Evolutionary conservation across 2,888 invertebrate genomes (phyloP).

Genomic region (Melinaea menophilus): DNA sequence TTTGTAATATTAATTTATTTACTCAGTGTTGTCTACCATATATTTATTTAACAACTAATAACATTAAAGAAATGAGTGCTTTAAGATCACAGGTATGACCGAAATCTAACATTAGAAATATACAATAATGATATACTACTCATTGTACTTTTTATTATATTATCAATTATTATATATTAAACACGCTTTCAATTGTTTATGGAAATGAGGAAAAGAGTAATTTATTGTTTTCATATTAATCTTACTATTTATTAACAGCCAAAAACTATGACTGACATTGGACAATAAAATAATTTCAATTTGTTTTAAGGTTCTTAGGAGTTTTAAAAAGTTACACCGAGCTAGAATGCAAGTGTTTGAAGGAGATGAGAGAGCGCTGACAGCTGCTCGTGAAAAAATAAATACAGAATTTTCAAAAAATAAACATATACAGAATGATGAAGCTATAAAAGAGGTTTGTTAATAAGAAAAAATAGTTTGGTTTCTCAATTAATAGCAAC

Average conservation of each 20-base stretch:
- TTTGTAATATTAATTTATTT: too few relatives aligned
- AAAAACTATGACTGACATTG: too few relatives aligned
- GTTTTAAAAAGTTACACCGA: constrained; percentile 85
- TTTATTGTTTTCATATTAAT: too few relatives aligned
- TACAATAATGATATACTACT: too few relatives aligned
- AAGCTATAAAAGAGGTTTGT: constrained; percentile 80
- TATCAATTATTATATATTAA: too few relatives aligned
- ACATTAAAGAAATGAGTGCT: neutral
- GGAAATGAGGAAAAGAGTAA: too few relatives aligned
- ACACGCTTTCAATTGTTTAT: too few relatives aligned
- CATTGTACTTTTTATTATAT: too few relatives aligned
- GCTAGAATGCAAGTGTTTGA: constrained; percentile 82
- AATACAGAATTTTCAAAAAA: constrained; percentile 86
- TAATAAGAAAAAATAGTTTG: neutral
- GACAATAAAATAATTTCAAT: neutral
- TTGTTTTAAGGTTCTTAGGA: constrained; percentile 78
- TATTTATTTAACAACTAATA: neutral
- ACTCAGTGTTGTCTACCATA: too few relatives aligned
- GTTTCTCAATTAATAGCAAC: too few relatives aligned
- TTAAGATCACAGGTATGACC: constrained; percentile 2
- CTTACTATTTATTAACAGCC: too few relatives aligned
- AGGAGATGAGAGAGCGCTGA: constrained; percentile 80
- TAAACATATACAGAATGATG: constrained; percentile 77
- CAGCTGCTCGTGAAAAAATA: constrained; percentile 82
- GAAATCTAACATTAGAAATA: too few relatives aligned